Evolutionary conservation across 2,113 vertebrate species (phyloP), one percentile per base, ranked within the genome.

Genomic region (Myotis yumanensis): DNA sequence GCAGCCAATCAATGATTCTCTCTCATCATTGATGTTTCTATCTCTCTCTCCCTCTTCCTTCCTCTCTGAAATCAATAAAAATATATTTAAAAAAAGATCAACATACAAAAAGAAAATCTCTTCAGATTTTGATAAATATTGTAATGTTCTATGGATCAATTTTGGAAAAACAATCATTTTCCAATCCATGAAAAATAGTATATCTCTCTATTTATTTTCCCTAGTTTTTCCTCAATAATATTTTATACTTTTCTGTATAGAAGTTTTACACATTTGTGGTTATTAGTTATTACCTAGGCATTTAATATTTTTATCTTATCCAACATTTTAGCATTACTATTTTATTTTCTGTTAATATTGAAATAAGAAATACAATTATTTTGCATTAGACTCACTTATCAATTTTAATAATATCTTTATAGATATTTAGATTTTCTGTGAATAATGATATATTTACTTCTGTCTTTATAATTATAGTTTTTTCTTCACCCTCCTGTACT

Each of bases 371-470:
- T 86, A 6, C 11, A 91, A 59, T 69, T 79, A 4, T 81, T 73
- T 85, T 89, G 7, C 7, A 46, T 46, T 86, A 82, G 35, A 52
- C 11, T 90, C 30, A 35, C n/a, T 62, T 28, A 75, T 68, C 25
- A 25, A 25, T 68, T 81, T 86, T 89, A 79, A 81, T 89, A 80
- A 75, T 86, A 81, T 94, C 52, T 54, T 80, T 69, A 43, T 54
- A 84, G 68, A 48, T 23, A 62, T 57, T 80, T 54, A 51, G 22
- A 51, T 80, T 69, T 48, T 59, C 4, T 80, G 3, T 68, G 43
- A 94, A 62, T 90, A 64, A 80, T 62, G 62, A 28, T 52, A 81
- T 4, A 66, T 73, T 90, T 57, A 59, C 28, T 81, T 71, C 6
- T 71, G 25, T 30, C 8, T 80, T 80, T 52, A 59, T 59, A 71